Evolutionary conservation across 2,113 vertebrate genomes (phyloP).

Genomic region (Nansenia antarctica): DNA sequence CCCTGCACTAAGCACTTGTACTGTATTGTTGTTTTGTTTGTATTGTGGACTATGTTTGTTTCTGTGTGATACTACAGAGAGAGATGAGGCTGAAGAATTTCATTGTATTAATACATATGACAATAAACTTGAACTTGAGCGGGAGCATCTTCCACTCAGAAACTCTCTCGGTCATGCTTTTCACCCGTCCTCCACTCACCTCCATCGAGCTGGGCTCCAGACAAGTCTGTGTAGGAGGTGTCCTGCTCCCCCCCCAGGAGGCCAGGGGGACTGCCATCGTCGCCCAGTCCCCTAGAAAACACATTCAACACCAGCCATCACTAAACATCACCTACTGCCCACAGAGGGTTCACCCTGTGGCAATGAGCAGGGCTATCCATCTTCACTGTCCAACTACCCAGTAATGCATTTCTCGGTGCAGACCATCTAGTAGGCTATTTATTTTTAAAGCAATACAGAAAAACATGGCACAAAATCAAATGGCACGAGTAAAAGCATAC

Average conservation of each 20-base stretch:
- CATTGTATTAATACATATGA: too few species aligned
- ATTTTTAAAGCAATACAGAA: background rate
- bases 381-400: background rate
- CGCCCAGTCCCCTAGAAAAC: conserved; percentile 44
- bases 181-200: conserved; percentile 50
- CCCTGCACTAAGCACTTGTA: too few species aligned
- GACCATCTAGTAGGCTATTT: background rate
- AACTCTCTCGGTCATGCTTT: background rate
- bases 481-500: too few species aligned
- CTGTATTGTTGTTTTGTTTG: too few species aligned
- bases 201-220: conserved; percentile 51
- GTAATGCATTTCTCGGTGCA: background rate
- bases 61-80: too few species aligned
- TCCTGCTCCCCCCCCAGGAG: conserved; percentile 55
- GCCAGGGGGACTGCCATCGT: conserved; percentile 43
- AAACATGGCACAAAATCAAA: too few species aligned
- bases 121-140: too few species aligned
- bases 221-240: conserved; percentile 58
- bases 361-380: background rate
- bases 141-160: too few species aligned
- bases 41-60: too few species aligned
- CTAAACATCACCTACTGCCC: background rate
- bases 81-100: too few species aligned
- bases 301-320: background rate
- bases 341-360: background rate